Evolutionary conservation across 2,113 vertebrate species (phyloP).

Genomic region (Athene noctua): DNA sequence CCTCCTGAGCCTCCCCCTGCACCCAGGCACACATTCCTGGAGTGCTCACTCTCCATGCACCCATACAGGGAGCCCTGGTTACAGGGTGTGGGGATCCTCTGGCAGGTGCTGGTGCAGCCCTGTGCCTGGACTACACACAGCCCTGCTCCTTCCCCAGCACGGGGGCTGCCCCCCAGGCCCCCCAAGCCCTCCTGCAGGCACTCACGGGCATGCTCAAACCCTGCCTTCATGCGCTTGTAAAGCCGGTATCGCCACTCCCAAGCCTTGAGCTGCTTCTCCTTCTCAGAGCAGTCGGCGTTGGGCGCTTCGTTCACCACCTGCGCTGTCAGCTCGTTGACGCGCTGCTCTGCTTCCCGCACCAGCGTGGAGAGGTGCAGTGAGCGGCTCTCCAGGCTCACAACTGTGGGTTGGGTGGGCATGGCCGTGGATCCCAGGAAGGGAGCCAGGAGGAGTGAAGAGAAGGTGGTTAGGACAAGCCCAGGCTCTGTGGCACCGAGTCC

Average conservation of each 20-base stretch:
- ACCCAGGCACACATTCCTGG: accelerated
- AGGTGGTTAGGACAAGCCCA: background rate
- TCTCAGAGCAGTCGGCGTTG: slow-evolving; percentile 76
- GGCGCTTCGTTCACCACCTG: slow-evolving; percentile 80
- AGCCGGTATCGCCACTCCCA: slow-evolving; percentile 91
- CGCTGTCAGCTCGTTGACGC: slow-evolving; percentile 78
- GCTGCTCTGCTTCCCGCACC: slow-evolving; percentile 87
- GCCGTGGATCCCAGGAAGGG: accelerated
- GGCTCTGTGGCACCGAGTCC: background rate
- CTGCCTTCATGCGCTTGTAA: slow-evolving; percentile 89
- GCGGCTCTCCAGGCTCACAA: slow-evolving; percentile 86
- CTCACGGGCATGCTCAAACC: slow-evolving; percentile 91
- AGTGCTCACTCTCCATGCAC: accelerated
- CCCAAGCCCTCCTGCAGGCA: background rate
- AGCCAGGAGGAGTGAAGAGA: background rate
- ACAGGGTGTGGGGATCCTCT: background rate
- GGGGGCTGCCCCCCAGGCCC: no score
- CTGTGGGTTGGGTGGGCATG: slow-evolving; percentile 14
- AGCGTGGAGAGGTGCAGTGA: slow-evolving; percentile 83
- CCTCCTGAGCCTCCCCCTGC: accelerated
- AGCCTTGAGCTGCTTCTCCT: slow-evolving; percentile 85
- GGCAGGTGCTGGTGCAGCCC: background rate
- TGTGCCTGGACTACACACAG: accelerated
- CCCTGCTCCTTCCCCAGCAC: accelerated
- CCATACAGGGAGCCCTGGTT: accelerated